Base-by-base conservation (phyloP, 1,140 invertebrate species). In the Trachelipus rathkii region DNA sequence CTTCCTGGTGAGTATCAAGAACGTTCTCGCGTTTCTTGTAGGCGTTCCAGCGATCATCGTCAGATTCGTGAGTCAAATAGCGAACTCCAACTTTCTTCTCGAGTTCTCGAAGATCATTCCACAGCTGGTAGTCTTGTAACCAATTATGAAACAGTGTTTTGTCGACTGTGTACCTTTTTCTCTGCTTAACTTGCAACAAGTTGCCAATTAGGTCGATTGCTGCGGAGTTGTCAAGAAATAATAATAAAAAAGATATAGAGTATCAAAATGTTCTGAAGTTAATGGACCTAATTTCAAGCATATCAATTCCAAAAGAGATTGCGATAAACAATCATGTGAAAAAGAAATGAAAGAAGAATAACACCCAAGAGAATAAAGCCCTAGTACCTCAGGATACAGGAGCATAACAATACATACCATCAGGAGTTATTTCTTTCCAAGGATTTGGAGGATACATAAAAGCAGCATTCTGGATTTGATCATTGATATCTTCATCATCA, bases 401-500 rank as follows among this genome's bases (percentile, higher is more conserved):
- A 33, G 33, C 33, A 33, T 33, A 33, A 33, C 33, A 33, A 33
- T 33, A 33, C 33, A 33, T 86, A 97, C 95, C 96, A 87, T 97
- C 93, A 50, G 91, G 90, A n/a, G 95, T 97, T 83, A 99, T 96
- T 85, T 98, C 95, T 84, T 95, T 95, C 97, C 97, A 99, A 0
- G 97, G 96, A 86, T 93, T 93, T 0, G 95, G 93, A 15, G 97
- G 97, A 88, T 98, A 99, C 97, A 99, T 99, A 84, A 99, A 99
- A 69, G 95, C 95, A 50, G 97, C 97, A 88, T 99, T 99, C 87
- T 98, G 95, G 81, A 99, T 99, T 87, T 99, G 97, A 86, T 99
- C 96, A 86, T 96, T 95, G 78, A 99, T 99, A 85, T 99, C 97
- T 88, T 99, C 97, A 87, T 99, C 97, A 87, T 99, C 97, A 85